Evolutionary conservation across 2,113 vertebrate genomes (phyloP).

Genomic region (Syngnathus scovelli): DNA sequence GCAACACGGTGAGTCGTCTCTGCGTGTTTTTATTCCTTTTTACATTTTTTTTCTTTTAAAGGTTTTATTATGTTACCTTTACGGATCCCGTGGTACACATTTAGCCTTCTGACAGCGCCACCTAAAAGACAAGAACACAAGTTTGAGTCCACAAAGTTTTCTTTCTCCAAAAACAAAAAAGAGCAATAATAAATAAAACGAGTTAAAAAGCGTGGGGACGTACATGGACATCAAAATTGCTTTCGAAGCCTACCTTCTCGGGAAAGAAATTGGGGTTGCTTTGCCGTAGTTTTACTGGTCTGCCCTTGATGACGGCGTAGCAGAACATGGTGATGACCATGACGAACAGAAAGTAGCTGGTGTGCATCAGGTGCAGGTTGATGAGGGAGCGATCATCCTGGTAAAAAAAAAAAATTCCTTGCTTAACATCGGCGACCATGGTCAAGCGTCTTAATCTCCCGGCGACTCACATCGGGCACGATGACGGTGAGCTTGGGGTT

Average conservation of each 20-base stretch:
- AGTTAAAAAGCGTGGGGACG: too few species aligned
- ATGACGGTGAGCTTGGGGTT: constrained; percentile 97
- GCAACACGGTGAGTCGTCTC: constrained; percentile 53
- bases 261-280: constrained; percentile 87
- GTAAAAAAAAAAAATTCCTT: neutral
- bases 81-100: constrained; percentile 9
- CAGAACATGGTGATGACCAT: constrained; percentile 99
- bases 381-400: constrained; percentile 98
- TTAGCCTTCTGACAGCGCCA: constrained; percentile 92
- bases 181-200: too few species aligned
- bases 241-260: constrained; percentile 78
- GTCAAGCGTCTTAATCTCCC: neutral
- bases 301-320: constrained; percentile 96
- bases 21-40: neutral
- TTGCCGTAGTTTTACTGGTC: constrained; percentile 90
- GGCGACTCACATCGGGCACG: constrained; percentile 87
- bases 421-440: neutral
- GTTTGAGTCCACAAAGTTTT: neutral
- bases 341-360: constrained; percentile 98
- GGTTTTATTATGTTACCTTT: neutral
- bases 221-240: neutral
- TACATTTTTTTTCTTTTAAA: too few species aligned
- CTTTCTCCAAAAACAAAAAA: neutral
- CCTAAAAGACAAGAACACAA: constrained; percentile 66
- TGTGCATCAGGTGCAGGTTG: constrained; percentile 98